Conservation (phyloP, 2,113 vertebrate species). For the Holacanthus passer region DNA sequence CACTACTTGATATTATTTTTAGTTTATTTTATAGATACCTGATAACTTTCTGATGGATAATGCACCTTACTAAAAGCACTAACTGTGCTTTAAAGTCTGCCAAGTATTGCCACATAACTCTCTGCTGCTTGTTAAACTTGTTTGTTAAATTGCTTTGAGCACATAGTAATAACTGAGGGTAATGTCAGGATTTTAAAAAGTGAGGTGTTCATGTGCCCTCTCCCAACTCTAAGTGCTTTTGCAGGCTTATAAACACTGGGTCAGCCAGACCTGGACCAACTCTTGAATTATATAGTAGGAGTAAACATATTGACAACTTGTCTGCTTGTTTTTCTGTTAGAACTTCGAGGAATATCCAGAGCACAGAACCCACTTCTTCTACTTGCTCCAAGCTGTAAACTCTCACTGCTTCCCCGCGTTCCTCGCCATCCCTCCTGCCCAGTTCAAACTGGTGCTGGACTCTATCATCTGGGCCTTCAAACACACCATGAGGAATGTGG, state of each 20-base stretch:
- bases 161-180: neutral
- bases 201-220: no score
- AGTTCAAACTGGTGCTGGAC: slow-evolving; percentile 99
- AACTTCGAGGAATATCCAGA: slow-evolving; percentile 99
- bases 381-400: slow-evolving; percentile 98
- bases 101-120: fast-evolving
- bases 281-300: neutral
- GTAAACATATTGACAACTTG: neutral
- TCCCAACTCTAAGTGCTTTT: no score
- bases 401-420: slow-evolving; percentile 99
- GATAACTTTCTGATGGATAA: no score
- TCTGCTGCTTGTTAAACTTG: neutral
- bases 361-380: slow-evolving; percentile 99
- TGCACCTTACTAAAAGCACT: no score
- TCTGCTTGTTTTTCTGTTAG: slow-evolving; percentile 71
- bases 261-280: neutral
- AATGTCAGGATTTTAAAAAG: no score
- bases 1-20: no score
- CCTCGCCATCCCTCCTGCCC: slow-evolving; percentile 97
- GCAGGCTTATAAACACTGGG: no score
- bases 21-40: no score
- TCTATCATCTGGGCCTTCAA: slow-evolving; percentile 99
- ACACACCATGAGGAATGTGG: slow-evolving; percentile 99
- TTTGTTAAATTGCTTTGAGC: neutral
- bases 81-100: neutral